A percentile compares a stretch with the other conserved stretches of the same genome.
Evolutionary conservation across 2,797 vertebrate genomes (phyloP).

Genomic region (Acanthurus lineatus): DNA sequence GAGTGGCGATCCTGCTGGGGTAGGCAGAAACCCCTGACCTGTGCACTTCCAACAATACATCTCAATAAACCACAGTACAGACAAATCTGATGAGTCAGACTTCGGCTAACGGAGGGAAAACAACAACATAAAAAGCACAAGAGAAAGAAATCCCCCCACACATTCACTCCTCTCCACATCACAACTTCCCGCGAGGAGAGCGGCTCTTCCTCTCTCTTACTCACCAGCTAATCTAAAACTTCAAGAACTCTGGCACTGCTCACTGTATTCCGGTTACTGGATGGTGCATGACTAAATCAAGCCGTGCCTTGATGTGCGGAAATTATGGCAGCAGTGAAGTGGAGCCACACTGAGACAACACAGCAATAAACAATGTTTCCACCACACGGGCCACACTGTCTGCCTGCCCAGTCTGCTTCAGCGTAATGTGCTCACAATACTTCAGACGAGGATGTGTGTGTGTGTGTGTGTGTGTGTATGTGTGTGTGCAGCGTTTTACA

Average conservation of each 20-base stretch:
- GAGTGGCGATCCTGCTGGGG: conserved; percentile 72
- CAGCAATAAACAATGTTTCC: conserved; percentile 56
- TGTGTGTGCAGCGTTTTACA: conserved; percentile 7
- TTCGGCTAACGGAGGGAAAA: conserved; percentile 64
- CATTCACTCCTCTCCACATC: conserved; percentile 15
- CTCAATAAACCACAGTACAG: conserved; percentile 77
- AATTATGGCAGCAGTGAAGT: conserved; percentile 35
- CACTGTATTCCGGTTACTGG: conserved; percentile 46
- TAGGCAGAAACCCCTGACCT: conserved; percentile 83
- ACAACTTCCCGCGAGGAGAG: conserved; percentile 42
- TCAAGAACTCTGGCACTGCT: conserved; percentile 34
- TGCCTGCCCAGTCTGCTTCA: conserved; percentile 37
- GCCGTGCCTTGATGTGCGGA: conserved; percentile 34
- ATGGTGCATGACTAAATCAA: conserved; percentile 42
- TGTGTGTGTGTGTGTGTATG: conserved; percentile 3
- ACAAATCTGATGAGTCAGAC: conserved; percentile 83
- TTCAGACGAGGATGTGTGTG: neutral
- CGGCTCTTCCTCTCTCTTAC: conserved; percentile 53
- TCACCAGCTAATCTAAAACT: conserved; percentile 60
- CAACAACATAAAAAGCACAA: conserved; percentile 68
- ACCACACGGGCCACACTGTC: conserved; percentile 27
- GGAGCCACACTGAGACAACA: conserved; percentile 57
- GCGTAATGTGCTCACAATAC: conserved; percentile 17
- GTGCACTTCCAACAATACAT: conserved; percentile 79
- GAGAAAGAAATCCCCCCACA: conserved; percentile 32